Conservation (phyloP, 2,797 vertebrate genomes). For the Alauda arvensis region DNA sequence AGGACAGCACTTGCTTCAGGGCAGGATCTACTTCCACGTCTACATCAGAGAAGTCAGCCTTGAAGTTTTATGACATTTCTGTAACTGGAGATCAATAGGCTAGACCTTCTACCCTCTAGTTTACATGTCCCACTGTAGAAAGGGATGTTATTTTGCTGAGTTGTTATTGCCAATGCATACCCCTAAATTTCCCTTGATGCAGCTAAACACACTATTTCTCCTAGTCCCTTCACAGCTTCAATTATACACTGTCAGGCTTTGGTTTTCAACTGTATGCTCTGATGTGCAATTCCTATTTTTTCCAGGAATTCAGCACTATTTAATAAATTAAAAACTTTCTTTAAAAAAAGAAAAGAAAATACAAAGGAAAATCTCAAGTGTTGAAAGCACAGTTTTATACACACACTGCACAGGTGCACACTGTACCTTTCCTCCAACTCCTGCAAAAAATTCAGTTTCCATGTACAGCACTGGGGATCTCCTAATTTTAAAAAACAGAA, state of each 20-base stretch:
- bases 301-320: background rate
- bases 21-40: background rate
- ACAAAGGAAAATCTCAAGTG: background rate
- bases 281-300: background rate
- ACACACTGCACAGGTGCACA: background rate
- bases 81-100: background rate
- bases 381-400: background rate
- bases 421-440: background rate
- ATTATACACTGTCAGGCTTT: accelerated
- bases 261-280: background rate
- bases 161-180: background rate
- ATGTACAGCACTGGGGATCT: background rate
- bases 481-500: background rate
- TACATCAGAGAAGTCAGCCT: background rate
- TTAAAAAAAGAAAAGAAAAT: background rate
- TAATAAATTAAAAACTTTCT: background rate
- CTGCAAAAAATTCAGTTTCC: background rate
- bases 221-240: background rate
- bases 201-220: background rate
- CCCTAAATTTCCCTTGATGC: background rate
- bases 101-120: background rate
- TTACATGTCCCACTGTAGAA: background rate
- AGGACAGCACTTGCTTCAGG: constrained; percentile 2
- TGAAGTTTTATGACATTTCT: background rate
- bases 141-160: background rate